Base-by-base conservation (phyloP, 2,797 vertebrate genomes). In the Microhierax caerulescens region DNA sequence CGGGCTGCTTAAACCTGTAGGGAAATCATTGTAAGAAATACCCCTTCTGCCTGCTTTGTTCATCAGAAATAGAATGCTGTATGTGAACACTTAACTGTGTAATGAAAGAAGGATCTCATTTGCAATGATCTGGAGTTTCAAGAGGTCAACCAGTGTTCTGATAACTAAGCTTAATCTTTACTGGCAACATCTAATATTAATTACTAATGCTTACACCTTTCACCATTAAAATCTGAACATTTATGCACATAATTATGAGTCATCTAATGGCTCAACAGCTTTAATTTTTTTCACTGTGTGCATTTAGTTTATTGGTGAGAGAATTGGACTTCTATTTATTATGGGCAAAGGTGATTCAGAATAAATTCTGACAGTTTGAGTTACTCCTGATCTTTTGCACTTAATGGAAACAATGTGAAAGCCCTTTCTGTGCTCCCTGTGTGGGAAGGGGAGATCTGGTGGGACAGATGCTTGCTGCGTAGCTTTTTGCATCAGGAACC, bases 141-240 rank as follows among this genome's bases (percentile, higher is more conserved):
- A 68, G 97, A 97, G 97, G 97, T 97, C 95, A 97, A 54, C 64
- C 85, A 69, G 67, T 95, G 73, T 76, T 96, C 75, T 93, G 32
- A 88, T 96, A 96, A 91, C 60, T 41, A 93, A 95, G 53, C 74
- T 95, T 95, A 94, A 93, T 96, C 91, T 97, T 98, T 96, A 88
- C 85, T 90, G 91, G 69, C 63, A 96, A 63, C 77, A 91, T 85
- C 73, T 96, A 93, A 91, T 96, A 95, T 94, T 97, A 98, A 98
- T 98, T 97, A 97, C 94, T 94, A 94, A 94, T 64, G 41, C 51
- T 85, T 41, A 91, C 28, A 90, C 63, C 90, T 96, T 95, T 96
- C 88, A 69, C 84, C 14, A 67, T 84, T 88, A 92, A 74, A 95
- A 93, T 96, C 64, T 92, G 91, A 96, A 91, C 65, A 92, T 94